A percentile compares a stretch with the other conserved stretches of the same genome.
Conservation (phyloP, 2,113 vertebrate species). For the Cryptotis parvus region DNA sequence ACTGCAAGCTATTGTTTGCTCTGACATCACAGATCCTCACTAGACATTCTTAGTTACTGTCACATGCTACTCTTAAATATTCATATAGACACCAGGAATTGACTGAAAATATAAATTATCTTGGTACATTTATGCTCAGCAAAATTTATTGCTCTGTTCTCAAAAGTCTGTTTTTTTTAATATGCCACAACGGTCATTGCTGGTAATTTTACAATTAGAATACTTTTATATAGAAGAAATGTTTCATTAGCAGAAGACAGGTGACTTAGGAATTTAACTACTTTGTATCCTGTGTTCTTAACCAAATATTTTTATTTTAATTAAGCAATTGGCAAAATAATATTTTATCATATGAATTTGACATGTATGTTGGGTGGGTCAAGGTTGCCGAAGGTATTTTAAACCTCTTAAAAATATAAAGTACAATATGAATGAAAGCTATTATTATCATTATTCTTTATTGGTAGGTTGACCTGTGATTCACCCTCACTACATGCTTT, state of each 20-base stretch:
- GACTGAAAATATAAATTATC: constrained; percentile 2
- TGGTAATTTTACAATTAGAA: not conserved
- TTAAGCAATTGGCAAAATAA: not conserved
- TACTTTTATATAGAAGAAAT: not conserved
- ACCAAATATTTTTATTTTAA: not conserved
- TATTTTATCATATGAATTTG: not conserved
- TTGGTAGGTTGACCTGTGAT: constrained; percentile 24
- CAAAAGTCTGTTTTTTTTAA: constrained; percentile 41
- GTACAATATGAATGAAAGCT: not conserved
- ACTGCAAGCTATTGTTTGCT: not conserved
- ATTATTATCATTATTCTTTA: not conserved
- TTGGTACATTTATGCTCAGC: not conserved
- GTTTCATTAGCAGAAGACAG: not conserved
- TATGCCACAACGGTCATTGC: not conserved
- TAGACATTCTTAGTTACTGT: not conserved
- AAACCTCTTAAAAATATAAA: constrained; percentile 8
- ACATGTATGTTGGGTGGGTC: not conserved
- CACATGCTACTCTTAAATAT: too few species aligned
- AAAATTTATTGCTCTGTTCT: not conserved
- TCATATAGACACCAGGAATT: not conserved
- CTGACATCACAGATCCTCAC: not conserved
- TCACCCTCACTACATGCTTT: constrained; percentile 30
- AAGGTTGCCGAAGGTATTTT: not conserved
- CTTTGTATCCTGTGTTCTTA: not conserved
- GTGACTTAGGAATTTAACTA: not conserved